Conservation (phyloP, 1,140 invertebrate species). For the Daktulosphaira vitifoliae region DNA sequence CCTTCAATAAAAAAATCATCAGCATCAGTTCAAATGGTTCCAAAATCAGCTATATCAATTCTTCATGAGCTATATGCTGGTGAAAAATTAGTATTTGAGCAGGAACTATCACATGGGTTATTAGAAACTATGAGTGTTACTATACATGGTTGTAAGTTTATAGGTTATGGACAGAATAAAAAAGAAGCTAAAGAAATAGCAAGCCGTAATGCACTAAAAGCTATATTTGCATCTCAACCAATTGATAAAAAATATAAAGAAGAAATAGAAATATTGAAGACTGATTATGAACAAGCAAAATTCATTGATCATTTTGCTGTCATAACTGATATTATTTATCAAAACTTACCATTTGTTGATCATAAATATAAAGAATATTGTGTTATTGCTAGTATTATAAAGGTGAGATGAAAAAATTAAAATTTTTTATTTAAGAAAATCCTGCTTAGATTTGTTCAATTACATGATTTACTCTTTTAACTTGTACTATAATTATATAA, state of each 20-base stretch:
- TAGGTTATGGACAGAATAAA: conserved; percentile 6
- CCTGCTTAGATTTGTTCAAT: neutral
- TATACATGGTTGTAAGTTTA: neutral
- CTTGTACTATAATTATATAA: no score
- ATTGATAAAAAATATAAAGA: conserved; percentile 2
- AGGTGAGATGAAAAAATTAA: neutral
- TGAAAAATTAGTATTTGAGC: neutral
- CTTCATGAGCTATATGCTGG: conserved; percentile 2
- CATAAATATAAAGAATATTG: conserved; percentile 10
- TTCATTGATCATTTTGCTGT: conserved; percentile 11
- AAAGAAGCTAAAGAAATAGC: conserved; percentile 28
- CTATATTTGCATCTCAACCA: neutral
- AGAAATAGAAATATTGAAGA: neutral
- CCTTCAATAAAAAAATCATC: neutral
- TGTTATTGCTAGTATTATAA: conserved; percentile 17
- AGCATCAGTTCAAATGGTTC: neutral
- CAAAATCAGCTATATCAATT: conserved; percentile 7
- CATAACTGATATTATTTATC: neutral
- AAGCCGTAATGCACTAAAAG: conserved; percentile 22
- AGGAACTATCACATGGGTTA: neutral
- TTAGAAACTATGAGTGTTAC: neutral
- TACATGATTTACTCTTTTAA: no score
- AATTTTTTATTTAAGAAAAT: no score
- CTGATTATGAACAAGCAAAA: conserved; percentile 6
- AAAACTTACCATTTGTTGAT: conserved; percentile 2